Conservation (phyloP, 2,797 vertebrate genomes). For the Melanogrammus aeglefinus region DNA sequence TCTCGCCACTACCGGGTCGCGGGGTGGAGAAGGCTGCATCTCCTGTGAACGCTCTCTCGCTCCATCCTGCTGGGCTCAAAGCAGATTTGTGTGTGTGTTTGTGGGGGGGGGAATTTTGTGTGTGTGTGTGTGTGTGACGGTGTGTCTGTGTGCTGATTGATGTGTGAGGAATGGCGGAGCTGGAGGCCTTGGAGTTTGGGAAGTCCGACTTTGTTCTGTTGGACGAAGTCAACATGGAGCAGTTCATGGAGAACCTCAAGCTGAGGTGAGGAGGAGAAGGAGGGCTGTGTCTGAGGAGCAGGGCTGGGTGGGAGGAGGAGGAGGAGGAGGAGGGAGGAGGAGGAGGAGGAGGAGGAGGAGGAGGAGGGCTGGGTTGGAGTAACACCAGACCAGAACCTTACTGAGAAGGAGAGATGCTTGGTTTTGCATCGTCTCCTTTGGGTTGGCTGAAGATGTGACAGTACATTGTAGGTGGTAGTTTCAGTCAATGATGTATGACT, state of each 20-base stretch:
- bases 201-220: conserved; percentile 92
- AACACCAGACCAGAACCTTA: no score
- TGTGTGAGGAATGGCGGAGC: conserved; percentile 78
- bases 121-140: background rate
- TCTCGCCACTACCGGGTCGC: conserved; percentile 35
- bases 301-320: conserved; percentile 19
- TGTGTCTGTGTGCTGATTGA: background rate
- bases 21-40: conserved; percentile 46
- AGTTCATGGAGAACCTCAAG: conserved; percentile 90
- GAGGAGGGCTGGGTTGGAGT: conserved; percentile 18
- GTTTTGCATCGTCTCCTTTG: no score
- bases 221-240: conserved; percentile 90
- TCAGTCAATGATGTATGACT: no score
- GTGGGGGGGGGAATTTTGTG: conserved; percentile 16
- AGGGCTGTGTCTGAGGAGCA: conserved; percentile 8
- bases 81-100: conserved; percentile 21
- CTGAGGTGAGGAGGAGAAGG: conserved; percentile 74
- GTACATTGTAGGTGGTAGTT: no score
- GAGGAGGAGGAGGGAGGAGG: background rate
- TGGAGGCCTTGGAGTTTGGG: conserved; percentile 85
- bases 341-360: background rate
- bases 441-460: no score
- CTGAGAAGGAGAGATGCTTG: no score
- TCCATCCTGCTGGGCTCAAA: background rate
- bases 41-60: conserved; percentile 47